phyloP scores from a whole-genome alignment of 2,113 vertebrate species.

The Heterochromis multidens region DNA sequence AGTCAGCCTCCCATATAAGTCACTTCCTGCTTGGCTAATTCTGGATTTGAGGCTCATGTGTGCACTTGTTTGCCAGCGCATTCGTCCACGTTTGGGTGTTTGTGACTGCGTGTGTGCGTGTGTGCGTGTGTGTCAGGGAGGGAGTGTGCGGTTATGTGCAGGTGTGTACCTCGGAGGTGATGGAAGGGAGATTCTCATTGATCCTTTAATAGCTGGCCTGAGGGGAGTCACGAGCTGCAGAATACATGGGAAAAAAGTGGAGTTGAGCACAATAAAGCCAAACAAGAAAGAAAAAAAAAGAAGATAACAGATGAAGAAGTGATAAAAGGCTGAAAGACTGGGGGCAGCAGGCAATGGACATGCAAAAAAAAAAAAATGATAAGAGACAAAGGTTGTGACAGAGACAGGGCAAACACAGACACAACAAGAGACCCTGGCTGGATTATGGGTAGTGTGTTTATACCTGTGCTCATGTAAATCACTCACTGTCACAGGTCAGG shows the following conservation, averaged over 20 bases:
- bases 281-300: conserved; percentile 12
- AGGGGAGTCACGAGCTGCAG: conserved; percentile 13
- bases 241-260: conserved; percentile 17
- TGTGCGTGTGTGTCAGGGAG: neutral
- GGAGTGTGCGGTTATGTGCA: conserved; percentile 42
- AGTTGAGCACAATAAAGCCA: conserved; percentile 23
- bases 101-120: conserved; percentile 40
- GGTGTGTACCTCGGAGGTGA: conserved; percentile 75
- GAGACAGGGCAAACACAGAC: neutral
- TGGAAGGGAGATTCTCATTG: conserved; percentile 70
- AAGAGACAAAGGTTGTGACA: conserved; percentile 2
- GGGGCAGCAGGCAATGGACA: neutral
- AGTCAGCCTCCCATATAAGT: neutral
- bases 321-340: conserved; percentile 37
- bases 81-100: conserved; percentile 14
- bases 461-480: conserved; percentile 59
- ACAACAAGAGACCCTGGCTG: conserved; percentile 26
- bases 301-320: conserved; percentile 35
- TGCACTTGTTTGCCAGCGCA: conserved; percentile 11
- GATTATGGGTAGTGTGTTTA: conserved; percentile 51
- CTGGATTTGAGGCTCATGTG: neutral
- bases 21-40: conserved; percentile 45
- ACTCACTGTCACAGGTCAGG: conserved; percentile 46
- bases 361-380: neutral
- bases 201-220: conserved; percentile 73